Base-by-base conservation (phyloP, 2,888 invertebrate genomes). In the Chloromyia formosa region DNA sequence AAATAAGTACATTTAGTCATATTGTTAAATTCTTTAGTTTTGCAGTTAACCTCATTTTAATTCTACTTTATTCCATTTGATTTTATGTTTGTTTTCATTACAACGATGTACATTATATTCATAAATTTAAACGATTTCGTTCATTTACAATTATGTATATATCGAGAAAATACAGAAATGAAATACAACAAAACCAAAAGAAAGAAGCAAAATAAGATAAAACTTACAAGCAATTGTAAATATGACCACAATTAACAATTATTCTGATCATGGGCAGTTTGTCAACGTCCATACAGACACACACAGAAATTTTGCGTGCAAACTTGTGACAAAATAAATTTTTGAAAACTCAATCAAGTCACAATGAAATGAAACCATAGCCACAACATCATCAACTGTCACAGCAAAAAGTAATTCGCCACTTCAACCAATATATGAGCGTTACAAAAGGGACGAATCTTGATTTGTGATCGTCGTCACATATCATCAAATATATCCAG, bases 251-350 rank as follows among this genome's bases (percentile, higher is more conserved):
- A 45, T 53, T 58, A 75, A 71, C 76, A 76, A 76, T 75, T 73
- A 84, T 84, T 84, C 84, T 84, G 84, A 84, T 83, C 80, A 79
- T 78, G 83, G 82, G 80, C 84, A 84, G 84, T 84, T 83, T 84
- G 84, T 84, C 84, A 84, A 80, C 82, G 81, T 81, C 82, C 82
- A 79, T 79, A 74, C 22, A 61, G 27, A 60, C 20, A 60, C n/a
- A 60, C 60, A 12, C 27, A 27, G 27, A 35, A 35, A 35, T n/a
- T 14, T 9, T 14, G 14, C 9, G 0, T 45, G 45, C 45, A 0
- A 45, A 60, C 5, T 23, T 22, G 20, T 16, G 20, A 18, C 1
- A 56, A 2, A 56, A 20, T 56, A 20, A 56, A 18, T 16, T 16
- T 5, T 5, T n/a, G 12, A 53, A 53, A 4, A 53, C 53, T 14